Percentiles rank a stretch among this genome's conserved stretches.
These are phyloP conservation scores for Platyrinchus mystaceus DNA, from an alignment of 2,797 vertebrate species.

Conservation along the genomic window DNA sequence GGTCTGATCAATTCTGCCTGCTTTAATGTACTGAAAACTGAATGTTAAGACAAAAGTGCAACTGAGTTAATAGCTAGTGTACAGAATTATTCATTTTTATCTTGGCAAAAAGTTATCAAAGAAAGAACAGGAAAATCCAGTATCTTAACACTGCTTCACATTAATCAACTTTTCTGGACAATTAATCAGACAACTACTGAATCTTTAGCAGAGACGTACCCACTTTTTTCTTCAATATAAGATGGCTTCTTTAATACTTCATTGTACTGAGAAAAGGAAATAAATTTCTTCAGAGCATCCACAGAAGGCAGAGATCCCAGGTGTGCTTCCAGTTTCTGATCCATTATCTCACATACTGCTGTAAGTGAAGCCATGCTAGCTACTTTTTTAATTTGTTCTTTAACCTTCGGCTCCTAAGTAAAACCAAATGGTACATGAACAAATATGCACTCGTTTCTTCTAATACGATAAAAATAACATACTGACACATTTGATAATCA, in stretches of 20 bases:
- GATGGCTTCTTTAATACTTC: constrained; percentile 81
- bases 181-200: neutral
- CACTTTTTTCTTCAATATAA: constrained; percentile 64
- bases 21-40: neutral
- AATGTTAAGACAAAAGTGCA: neutral
- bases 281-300: constrained; percentile 70
- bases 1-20: neutral
- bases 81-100: neutral
- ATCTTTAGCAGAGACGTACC: neutral
- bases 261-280: constrained; percentile 77
- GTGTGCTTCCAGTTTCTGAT: constrained; percentile 34
- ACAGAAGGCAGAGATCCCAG: constrained; percentile 69
- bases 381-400: constrained; percentile 79
- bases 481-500: neutral
- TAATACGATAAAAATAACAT: neutral
- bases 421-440: neutral
- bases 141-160: neutral
- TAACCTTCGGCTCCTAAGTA: constrained; percentile 78
- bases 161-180: neutral
- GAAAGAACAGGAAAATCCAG: neutral
- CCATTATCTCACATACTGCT: constrained; percentile 76
- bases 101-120: neutral
- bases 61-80: neutral
- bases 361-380: constrained; percentile 85
- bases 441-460: neutral